Evolutionary conservation across 2,113 vertebrate genomes (phyloP).

Genomic region (Apteryx owenii): DNA sequence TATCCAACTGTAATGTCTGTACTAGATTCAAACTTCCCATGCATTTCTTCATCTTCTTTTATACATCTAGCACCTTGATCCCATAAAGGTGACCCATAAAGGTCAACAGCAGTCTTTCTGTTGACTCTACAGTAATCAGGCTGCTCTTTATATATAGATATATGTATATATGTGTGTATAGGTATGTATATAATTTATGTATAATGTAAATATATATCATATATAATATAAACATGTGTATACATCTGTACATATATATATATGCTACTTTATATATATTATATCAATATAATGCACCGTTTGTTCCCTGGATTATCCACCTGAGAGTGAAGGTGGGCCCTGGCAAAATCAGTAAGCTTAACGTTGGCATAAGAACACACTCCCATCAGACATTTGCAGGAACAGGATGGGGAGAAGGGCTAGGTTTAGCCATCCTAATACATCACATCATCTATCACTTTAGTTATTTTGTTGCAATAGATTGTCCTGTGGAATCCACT

Average conservation of each 20-base stretch:
- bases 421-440: neutral
- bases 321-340: neutral
- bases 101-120: neutral
- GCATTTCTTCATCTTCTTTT: neutral
- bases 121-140: neutral
- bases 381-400: neutral
- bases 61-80: neutral
- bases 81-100: rapidly evolving
- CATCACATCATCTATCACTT: rapidly evolving
- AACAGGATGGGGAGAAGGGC: neutral
- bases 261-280: no score
- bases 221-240: no score
- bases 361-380: rapidly evolving
- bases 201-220: no score
- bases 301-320: neutral
- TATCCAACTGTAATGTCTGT: neutral
- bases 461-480: neutral
- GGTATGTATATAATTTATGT: no score
- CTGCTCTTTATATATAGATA: no score
- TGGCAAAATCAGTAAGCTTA: neutral
- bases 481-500: neutral
- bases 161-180: no score
- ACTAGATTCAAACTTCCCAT: no score
- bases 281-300: neutral
- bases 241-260: no score